Evolutionary conservation across 2,113 vertebrate genomes (phyloP).

Genomic region (Climacteris rufus): DNA sequence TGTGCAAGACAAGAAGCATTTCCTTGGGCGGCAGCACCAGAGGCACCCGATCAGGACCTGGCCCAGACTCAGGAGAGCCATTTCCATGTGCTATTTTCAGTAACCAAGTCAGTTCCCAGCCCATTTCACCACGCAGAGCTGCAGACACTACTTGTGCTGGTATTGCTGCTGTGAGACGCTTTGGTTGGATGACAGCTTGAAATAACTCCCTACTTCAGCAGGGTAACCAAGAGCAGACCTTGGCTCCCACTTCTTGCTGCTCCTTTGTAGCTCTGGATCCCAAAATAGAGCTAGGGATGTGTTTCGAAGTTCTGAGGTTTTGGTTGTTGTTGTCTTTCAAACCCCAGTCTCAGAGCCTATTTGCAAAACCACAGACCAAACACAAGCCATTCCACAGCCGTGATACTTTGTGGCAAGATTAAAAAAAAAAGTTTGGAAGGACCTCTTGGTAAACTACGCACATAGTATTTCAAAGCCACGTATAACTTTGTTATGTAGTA

Average conservation of each 20-base stretch:
- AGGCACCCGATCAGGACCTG: not conserved
- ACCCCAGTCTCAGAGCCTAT: not conserved
- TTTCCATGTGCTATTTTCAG: not conserved
- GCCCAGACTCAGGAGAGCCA: not conserved
- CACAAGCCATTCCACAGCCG: not conserved
- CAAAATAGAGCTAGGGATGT: constrained; percentile 7
- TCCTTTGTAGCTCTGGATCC: not conserved
- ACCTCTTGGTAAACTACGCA: not conserved
- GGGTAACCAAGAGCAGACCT: constrained; percentile 49
- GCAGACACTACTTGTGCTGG: not conserved
- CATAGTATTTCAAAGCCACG: constrained; percentile 9
- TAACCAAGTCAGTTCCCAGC: not conserved
- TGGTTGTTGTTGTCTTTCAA: not conserved
- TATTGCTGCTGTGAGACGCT: not conserved
- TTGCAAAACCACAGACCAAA: constrained; percentile 57
- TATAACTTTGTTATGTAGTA: not conserved
- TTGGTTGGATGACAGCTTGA: not conserved
- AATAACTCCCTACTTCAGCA: not conserved
- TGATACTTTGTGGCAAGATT: not conserved
- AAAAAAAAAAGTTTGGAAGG: not conserved
- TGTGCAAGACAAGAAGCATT: not conserved
- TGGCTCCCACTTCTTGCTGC: not conserved
- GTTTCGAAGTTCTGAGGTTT: constrained; percentile 32
- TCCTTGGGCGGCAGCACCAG: not conserved
- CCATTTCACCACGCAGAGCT: not conserved